These are phyloP conservation scores for Callocephalon fimbriatum DNA, from an alignment of 2,113 vertebrate species.

Conservation along the genomic window DNA sequence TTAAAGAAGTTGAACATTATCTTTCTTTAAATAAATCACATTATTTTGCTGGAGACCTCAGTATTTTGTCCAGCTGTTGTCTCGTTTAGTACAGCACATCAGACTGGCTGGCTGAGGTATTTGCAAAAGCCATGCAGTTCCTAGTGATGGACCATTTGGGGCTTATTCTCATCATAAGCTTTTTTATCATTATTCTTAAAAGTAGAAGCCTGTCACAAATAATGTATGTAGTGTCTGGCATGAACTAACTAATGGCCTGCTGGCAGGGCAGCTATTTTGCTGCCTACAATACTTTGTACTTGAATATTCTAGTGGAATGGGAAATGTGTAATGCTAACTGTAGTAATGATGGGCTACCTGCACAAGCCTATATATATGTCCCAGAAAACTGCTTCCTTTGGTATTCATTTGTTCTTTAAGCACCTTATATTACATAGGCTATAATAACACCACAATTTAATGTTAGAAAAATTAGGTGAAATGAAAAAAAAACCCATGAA, in stretches of 20 bases:
- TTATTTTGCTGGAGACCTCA: neutral
- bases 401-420: slow-evolving; percentile 7
- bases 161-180: slow-evolving; percentile 63
- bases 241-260: slow-evolving; percentile 67
- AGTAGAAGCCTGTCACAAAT: slow-evolving; percentile 71
- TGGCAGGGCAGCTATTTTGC: neutral
- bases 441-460: neutral
- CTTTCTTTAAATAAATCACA: neutral
- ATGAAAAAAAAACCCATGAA: neutral
- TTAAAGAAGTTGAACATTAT: neutral
- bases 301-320: slow-evolving; percentile 36
- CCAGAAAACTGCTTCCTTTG: neutral
- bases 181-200: slow-evolving; percentile 76
- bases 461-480: neutral
- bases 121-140: slow-evolving; percentile 50
- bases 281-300: neutral
- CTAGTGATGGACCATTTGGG: slow-evolving; percentile 41
- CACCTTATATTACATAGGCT: neutral
- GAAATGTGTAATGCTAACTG: neutral
- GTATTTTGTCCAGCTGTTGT: neutral
- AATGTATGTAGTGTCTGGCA: slow-evolving; percentile 74
- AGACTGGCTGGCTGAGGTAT: slow-evolving; percentile 12
- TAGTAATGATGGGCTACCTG: neutral
- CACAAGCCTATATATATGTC: neutral
- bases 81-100: slow-evolving; percentile 49